A percentile compares a stretch with the other conserved stretches of the same genome.
Conservation (phyloP, 2,113 vertebrate genomes). For the Scophthalmus maximus region DNA sequence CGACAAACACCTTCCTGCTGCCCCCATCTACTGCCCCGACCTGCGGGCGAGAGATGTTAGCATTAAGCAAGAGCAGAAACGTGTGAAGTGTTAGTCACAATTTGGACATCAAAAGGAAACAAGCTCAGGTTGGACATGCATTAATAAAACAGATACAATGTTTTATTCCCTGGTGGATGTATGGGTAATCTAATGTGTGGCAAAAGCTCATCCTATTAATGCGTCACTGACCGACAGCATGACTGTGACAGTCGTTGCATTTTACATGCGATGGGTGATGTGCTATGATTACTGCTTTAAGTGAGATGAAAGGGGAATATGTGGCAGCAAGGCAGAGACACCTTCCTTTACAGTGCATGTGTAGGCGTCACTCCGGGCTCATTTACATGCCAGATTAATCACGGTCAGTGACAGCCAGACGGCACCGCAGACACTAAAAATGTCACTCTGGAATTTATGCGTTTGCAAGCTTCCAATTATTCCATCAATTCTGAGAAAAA, state of each 20-base stretch:
- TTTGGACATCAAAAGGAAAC: not conserved
- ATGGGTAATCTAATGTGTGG: not conserved
- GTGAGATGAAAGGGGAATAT: slow-evolving; percentile 62
- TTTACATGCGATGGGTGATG: slow-evolving; percentile 9
- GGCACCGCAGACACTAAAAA: slow-evolving; percentile 77
- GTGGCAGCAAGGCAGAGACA: slow-evolving; percentile 38
- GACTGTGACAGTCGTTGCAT: not conserved
- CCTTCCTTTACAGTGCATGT: slow-evolving; percentile 58
- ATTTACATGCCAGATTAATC: slow-evolving; percentile 74
- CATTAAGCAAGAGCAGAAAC: not conserved
- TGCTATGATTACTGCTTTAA: slow-evolving; percentile 42
- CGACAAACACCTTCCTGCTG: slow-evolving; percentile 85
- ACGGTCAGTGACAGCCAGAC: slow-evolving; percentile 76
- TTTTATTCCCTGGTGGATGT: not conserved
- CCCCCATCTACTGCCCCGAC: slow-evolving; percentile 45
- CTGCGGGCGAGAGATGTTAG: slow-evolving; percentile 68
- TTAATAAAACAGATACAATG: not conserved
- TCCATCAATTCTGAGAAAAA: slow-evolving; percentile 63
- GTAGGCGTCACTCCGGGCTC: slow-evolving; percentile 61
- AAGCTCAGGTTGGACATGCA: not conserved
- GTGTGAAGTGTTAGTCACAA: not conserved
- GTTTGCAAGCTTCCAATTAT: slow-evolving; percentile 71
- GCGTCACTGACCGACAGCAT: not conserved
- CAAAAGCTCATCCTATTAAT: not conserved
- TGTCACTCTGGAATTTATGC: slow-evolving; percentile 73